Conservation (phyloP, 1,140 invertebrate species). For the Tetragonula clypearis region DNA sequence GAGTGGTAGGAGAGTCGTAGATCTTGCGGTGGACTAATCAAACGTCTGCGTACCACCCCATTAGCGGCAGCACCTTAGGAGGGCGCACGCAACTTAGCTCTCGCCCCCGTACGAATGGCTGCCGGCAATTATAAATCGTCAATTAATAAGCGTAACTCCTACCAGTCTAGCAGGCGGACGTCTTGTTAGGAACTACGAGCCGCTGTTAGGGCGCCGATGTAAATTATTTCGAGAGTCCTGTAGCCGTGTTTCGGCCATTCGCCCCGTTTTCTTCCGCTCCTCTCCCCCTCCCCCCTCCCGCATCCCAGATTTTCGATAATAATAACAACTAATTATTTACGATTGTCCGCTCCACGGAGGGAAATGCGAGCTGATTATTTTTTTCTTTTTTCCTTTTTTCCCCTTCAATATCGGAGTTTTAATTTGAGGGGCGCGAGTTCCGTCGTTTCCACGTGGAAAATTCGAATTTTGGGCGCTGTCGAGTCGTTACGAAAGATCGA, state of each 20-base stretch:
- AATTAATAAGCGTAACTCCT: constrained; percentile 72
- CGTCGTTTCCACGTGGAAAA: no score
- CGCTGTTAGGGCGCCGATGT: background rate
- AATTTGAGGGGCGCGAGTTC: no score
- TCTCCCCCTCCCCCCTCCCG: no score
- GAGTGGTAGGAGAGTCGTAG: constrained; percentile 57
- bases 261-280: background rate
- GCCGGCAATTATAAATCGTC: constrained; percentile 74
- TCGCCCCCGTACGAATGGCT: constrained; percentile 47
- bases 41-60: constrained; percentile 70
- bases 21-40: constrained; percentile 72
- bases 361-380: background rate
- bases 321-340: background rate
- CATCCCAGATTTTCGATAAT: background rate
- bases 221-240: constrained; percentile 48
- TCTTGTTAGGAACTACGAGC: constrained; percentile 35
- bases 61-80: constrained; percentile 66
- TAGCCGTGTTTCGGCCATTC: constrained; percentile 5
- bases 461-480: no score
- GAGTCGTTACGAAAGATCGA: no score
- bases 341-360: background rate
- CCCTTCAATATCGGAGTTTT: no score
- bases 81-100: constrained; percentile 56
- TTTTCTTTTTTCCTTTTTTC: no score
- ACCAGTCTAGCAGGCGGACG: constrained; percentile 20